phyloP scores from a whole-genome alignment of 2,113 vertebrate genomes.

The Ariopsis seemanni region DNA sequence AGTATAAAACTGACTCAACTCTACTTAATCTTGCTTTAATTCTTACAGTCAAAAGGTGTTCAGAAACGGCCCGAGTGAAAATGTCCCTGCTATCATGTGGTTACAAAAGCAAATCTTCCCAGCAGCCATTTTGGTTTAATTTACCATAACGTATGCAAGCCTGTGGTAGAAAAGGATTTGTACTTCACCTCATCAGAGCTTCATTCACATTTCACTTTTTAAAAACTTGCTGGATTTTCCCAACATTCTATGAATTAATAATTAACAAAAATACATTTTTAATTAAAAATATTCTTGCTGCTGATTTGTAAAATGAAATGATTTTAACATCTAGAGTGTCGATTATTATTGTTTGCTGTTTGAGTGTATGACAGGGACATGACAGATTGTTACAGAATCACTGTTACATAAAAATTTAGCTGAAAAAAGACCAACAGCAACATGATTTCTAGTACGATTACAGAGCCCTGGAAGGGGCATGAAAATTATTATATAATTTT shows the following conservation, averaged over 20 bases:
- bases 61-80: slow-evolving; percentile 42
- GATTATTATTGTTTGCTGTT: neutral
- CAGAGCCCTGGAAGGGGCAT: no score
- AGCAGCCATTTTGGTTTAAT: slow-evolving; percentile 22
- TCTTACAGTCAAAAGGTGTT: neutral
- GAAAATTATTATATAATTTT: no score
- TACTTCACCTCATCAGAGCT: slow-evolving; percentile 13
- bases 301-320: neutral
- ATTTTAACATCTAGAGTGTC: neutral
- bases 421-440: no score
- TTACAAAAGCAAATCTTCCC: slow-evolving; percentile 27
- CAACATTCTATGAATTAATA: neutral
- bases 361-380: neutral
- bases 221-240: neutral
- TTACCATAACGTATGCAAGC: slow-evolving; percentile 9
- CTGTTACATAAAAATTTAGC: neutral
- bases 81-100: slow-evolving; percentile 35
- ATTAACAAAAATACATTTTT: neutral
- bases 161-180: neutral
- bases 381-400: neutral
- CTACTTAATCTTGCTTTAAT: neutral
- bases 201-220: slow-evolving; percentile 4
- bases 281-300: neutral
- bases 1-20: neutral
- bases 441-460: no score